These are phyloP conservation scores for Dipus sagitta DNA, from an alignment of 2,797 vertebrate species.

Conservation along the genomic window DNA sequence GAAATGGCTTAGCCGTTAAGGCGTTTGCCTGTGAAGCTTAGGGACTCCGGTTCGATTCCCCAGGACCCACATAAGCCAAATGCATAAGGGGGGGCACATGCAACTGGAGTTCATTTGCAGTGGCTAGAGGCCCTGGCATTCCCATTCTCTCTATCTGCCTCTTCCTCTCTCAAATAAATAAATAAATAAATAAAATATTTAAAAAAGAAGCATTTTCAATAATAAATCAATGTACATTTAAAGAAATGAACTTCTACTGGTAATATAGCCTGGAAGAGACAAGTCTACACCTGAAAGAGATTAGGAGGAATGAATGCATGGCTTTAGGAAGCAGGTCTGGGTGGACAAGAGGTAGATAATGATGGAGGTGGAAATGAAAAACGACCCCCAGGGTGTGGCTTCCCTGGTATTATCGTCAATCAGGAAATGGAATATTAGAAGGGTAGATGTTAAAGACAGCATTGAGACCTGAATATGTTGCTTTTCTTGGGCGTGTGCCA, in stretches of 20 bases:
- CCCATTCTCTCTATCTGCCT: too few species aligned
- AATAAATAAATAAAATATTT: too few species aligned
- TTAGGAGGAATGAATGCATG: background rate
- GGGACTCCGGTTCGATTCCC: too few species aligned
- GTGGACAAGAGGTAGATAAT: background rate
- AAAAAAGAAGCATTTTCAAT: too few species aligned
- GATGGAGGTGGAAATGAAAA: background rate
- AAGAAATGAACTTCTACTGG: constrained; percentile 21
- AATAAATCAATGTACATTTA: background rate
- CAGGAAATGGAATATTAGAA: background rate
- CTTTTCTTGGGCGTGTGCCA: background rate
- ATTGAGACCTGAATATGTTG: background rate
- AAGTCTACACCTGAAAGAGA: background rate
- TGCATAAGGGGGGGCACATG: too few species aligned
- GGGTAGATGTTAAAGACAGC: background rate
- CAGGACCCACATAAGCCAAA: too few species aligned
- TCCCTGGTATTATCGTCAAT: background rate
- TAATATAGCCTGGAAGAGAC: background rate
- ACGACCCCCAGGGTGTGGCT: background rate
- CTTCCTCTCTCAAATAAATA: too few species aligned
- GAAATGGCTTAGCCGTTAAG: too few species aligned
- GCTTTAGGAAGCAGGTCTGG: background rate
- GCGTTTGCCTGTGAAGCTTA: too few species aligned
- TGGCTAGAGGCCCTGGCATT: too few species aligned
- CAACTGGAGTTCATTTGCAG: too few species aligned